A percentile compares a stretch with the other conserved stretches of the same genome.
Evolutionary conservation across 1,140 invertebrate species (phyloP).

Genomic region (Nephotettix cincticeps): DNA sequence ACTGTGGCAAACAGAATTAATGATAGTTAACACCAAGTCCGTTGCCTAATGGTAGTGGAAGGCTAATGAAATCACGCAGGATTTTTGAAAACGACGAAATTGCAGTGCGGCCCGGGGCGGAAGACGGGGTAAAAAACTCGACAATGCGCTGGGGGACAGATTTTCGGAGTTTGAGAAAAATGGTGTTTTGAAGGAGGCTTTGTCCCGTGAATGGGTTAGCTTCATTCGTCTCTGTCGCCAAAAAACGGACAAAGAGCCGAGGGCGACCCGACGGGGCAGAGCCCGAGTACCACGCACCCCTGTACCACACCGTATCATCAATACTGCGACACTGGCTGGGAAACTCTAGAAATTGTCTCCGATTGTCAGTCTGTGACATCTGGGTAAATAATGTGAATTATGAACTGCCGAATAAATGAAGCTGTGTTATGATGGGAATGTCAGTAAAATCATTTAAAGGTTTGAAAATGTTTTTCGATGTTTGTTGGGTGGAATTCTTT

Average conservation of each 20-base stretch:
- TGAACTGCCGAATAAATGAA: too few relatives aligned
- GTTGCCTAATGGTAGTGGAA: conserved; percentile 3
- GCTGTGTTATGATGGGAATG: too few relatives aligned
- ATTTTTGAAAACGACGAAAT: neutral
- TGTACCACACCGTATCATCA: too few relatives aligned
- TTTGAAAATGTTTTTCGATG: too few relatives aligned
- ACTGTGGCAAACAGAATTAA: conserved; percentile 4
- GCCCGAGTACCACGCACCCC: too few relatives aligned
- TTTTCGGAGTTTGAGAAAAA: neutral
- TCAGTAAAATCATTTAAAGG: too few relatives aligned
- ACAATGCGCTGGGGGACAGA: neutral
- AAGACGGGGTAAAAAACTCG: neutral
- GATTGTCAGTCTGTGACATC: too few relatives aligned
- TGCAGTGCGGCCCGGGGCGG: conserved; percentile 1
- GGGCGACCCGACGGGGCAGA: too few relatives aligned
- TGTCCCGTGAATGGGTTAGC: neutral
- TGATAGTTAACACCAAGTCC: conserved; percentile 2
- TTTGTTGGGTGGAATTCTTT: too few relatives aligned
- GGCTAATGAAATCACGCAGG: neutral
- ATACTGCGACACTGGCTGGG: too few relatives aligned
- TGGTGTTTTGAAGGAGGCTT: conserved; percentile 6
- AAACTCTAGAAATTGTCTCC: too few relatives aligned
- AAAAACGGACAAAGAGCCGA: conserved; percentile 1
- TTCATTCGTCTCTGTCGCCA: neutral
- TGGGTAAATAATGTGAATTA: too few relatives aligned